Conservation (phyloP, 2,888 invertebrate genomes). For the Stramonita haemastoma region DNA sequence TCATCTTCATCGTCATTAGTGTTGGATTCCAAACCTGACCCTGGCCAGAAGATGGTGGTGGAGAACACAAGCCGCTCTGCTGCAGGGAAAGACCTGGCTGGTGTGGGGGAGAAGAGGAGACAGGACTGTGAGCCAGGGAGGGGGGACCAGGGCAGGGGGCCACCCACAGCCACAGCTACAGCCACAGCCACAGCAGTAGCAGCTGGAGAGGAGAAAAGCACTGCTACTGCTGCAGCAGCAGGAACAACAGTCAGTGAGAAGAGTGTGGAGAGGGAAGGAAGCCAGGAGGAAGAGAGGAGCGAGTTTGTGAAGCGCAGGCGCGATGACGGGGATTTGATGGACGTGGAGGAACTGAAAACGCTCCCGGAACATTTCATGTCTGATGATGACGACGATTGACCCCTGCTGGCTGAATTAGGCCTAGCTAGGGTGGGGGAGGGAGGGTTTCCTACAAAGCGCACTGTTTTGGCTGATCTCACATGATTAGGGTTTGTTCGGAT, state of each 20-base stretch:
- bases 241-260: neutral
- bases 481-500: too few relatives aligned
- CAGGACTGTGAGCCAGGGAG: neutral
- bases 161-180: too few relatives aligned
- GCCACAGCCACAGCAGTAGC: too few relatives aligned
- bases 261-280: neutral
- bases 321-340: neutral
- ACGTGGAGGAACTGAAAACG: constrained; percentile 15
- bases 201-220: neutral
- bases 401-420: neutral
- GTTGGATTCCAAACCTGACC: neutral
- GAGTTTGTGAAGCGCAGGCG: neutral
- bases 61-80: neutral
- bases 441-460: too few relatives aligned
- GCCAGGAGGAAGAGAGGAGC: neutral
- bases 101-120: neutral
- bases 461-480: neutral
- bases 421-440: too few relatives aligned
- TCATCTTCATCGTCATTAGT: neutral
- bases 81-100: neutral
- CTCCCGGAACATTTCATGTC: constrained; percentile 20
- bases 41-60: neutral
- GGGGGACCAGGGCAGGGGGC: neutral
- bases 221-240: too few relatives aligned
- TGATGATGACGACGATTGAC: neutral